Conservation (phyloP, 2,797 vertebrate genomes). For the Platalea minor region DNA sequence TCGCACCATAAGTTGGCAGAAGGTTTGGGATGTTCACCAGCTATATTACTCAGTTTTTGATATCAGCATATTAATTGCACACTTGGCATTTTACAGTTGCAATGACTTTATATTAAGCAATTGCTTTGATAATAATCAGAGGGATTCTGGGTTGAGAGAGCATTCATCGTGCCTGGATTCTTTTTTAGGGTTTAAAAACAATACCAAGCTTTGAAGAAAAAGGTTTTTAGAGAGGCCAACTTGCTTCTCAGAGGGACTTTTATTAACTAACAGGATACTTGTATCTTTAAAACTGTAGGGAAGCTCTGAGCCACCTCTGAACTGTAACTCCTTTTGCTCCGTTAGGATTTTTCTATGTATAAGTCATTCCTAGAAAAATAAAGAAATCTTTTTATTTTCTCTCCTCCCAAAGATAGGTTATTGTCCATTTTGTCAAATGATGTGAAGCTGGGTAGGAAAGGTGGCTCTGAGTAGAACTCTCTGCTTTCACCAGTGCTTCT, state of each 20-base stretch:
- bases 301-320: neutral
- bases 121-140: constrained; percentile 19
- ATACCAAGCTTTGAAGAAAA: neutral
- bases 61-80: constrained; percentile 28
- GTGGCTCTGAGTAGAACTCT: neutral
- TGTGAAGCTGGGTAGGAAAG: neutral
- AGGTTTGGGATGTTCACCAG: constrained; percentile 21
- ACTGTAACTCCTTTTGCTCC: neutral
- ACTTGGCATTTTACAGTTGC: constrained; percentile 11
- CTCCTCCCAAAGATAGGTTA: accelerated
- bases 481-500: neutral
- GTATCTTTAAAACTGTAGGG: neutral
- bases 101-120: constrained; percentile 50
- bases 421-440: neutral
- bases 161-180: neutral
- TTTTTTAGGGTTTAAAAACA: constrained; percentile 30
- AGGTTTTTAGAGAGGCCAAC: neutral
- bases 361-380: neutral
- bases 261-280: neutral
- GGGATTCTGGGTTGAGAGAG: neutral
- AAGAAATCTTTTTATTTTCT: neutral
- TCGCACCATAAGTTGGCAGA: constrained; percentile 14
- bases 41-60: constrained; percentile 26
- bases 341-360: neutral
- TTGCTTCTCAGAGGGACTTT: neutral